These are phyloP conservation scores for Conus betulinus DNA, from an alignment of 1,140 invertebrate genomes.

Conservation along the genomic window DNA sequence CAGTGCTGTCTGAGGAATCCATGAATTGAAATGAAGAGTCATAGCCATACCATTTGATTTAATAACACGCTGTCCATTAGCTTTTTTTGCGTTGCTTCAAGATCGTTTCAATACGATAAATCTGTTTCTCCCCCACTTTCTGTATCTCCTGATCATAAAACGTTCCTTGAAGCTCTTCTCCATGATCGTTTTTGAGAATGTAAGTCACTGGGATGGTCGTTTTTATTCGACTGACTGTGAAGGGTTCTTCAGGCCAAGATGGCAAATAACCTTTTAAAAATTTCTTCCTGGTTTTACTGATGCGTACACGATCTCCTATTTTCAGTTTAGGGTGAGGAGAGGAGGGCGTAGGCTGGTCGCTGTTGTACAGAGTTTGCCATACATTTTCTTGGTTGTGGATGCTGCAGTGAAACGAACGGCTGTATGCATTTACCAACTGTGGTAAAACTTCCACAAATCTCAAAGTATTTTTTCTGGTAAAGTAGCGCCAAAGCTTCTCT, in stretches of 20 bases:
- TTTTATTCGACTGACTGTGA: neutral
- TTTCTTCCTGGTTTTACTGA: too few relatives aligned
- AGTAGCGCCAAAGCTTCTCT: conserved; percentile 74
- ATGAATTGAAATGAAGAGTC: neutral
- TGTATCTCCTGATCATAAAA: neutral
- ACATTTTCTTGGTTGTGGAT: conserved; percentile 36
- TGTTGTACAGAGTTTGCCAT: conserved; percentile 4
- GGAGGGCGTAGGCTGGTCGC: neutral
- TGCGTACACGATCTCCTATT: neutral
- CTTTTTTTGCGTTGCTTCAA: neutral
- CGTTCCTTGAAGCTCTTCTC: neutral
- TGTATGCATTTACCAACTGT: conserved; percentile 68
- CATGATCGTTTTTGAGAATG: neutral
- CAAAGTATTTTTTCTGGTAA: conserved; percentile 72
- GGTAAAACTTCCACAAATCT: conserved; percentile 72
- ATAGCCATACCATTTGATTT: conserved; percentile 12
- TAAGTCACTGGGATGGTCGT: neutral
- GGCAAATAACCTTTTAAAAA: too few relatives aligned
- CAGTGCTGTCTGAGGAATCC: neutral
- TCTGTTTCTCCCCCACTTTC: conserved; percentile 6
- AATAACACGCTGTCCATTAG: neutral
- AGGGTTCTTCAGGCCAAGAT: neutral
- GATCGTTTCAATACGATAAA: neutral
- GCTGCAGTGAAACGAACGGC: conserved; percentile 68
- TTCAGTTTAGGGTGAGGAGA: neutral